Evolutionary conservation across 2,797 vertebrate species (phyloP).

Genomic region (Meda fulgida): DNA sequence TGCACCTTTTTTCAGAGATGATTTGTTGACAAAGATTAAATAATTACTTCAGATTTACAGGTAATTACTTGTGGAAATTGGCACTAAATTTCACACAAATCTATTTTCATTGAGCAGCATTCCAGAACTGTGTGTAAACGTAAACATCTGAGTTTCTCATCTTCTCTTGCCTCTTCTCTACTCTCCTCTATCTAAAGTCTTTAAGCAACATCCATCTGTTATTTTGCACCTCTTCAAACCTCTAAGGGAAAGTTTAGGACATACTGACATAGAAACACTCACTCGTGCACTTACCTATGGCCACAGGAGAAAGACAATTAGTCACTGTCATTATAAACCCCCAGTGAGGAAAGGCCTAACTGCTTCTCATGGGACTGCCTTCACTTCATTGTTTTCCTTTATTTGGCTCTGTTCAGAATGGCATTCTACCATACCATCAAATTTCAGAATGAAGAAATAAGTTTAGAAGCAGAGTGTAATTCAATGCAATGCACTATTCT

Average conservation of each 20-base stretch:
- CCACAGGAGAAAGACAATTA: neutral
- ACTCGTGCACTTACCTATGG: neutral
- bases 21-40: neutral
- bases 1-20: neutral
- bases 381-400: neutral
- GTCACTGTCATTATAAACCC: slow-evolving; percentile 2
- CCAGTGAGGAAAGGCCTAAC: slow-evolving; percentile 4
- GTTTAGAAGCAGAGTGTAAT: neutral
- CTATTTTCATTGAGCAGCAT: neutral
- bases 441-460: neutral
- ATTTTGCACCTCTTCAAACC: slow-evolving; percentile 27
- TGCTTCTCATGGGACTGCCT: neutral
- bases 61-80: neutral
- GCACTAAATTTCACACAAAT: neutral
- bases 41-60: neutral
- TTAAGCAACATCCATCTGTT: slow-evolving; percentile 14
- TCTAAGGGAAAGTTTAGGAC: neutral
- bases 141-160: neutral
- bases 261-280: neutral
- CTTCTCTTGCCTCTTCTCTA: neutral
- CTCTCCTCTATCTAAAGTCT: neutral
- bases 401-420: neutral
- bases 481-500: neutral
- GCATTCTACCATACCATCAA: neutral
- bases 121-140: neutral